Evolutionary conservation across 1,140 invertebrate genomes (phyloP), one percentile per base, ranked within the genome.

Genomic region (Cydia splendana): DNA sequence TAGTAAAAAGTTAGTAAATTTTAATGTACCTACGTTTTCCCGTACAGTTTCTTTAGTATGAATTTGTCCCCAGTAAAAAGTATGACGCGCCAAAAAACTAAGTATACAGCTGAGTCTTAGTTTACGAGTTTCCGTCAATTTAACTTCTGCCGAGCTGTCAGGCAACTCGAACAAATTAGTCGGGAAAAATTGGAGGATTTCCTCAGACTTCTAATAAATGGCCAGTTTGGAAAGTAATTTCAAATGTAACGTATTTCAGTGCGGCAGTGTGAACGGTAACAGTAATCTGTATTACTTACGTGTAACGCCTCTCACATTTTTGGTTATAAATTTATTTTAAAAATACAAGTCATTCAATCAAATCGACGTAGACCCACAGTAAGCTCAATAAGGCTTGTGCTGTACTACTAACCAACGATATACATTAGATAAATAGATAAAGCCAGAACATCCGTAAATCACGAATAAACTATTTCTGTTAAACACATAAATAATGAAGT

Each of bases 51-150:
- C 2, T 57, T 62, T 12, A 7, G 18, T 24, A 7, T 13, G 30
- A 42, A 4, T 18, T 45, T 71, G n/a, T 71, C 34, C 0, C 10
- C 67, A 71, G 34, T 12, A 18, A 45, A 71, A 71, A 71, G 34
- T 38, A n/a, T 71, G 67, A 38, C 34, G n/a, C 15, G 15, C 34
- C 34, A 15, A 0, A 65, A 65, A 71, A 71, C 67, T 38, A 62
- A 62, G 51, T 53, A 53, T 65, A 71, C 67, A 71, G 67, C 67
- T 18, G 18, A 71, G 67, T 38, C 34, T 71, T 71, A 34, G 67
- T 71, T 71, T 71, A 20, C 38, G 38, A 71, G 67, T 71, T 71
- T 71, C n/a, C 67, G 67, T 71, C 67, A 71, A 71, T 71, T 71
- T 42, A 71, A 71, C 67, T 71, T 71, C 67, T 18, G 34, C 67